phyloP scores from a whole-genome alignment of 2,888 invertebrate genomes.

The Mayetiola destructor region DNA sequence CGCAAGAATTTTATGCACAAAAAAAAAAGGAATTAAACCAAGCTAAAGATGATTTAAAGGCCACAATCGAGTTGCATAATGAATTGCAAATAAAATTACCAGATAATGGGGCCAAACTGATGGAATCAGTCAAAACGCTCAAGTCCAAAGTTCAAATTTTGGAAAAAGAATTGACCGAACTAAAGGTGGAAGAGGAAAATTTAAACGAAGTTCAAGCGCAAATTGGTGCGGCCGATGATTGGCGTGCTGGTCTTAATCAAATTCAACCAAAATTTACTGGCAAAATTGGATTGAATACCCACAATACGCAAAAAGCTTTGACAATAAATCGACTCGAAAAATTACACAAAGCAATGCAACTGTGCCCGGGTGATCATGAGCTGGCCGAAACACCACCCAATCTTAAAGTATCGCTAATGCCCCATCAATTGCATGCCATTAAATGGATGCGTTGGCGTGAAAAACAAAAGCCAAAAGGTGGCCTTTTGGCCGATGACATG shows the following conservation, averaged over 20 bases:
- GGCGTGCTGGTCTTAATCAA: background rate
- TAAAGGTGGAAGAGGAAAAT: background rate
- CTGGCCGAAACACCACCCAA: conserved; percentile 20
- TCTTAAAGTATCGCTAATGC: conserved; percentile 42
- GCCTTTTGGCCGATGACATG: conserved; percentile 59
- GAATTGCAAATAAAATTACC: conserved; percentile 37
- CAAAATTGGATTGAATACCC: conserved; percentile 47
- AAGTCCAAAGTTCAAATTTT: background rate
- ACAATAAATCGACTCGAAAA: conserved; percentile 55
- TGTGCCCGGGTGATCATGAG: conserved; percentile 47
- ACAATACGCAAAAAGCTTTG: conserved; percentile 49
- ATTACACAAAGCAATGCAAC: conserved; percentile 48
- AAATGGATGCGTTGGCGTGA: conserved; percentile 86
- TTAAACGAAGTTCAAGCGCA: background rate
- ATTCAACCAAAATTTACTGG: conserved; percentile 28
- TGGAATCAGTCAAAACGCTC: background rate
- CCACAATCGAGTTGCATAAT: conserved; percentile 26
- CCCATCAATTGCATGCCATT: conserved; percentile 72
- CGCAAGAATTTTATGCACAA: background rate
- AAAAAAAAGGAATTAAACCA: background rate
- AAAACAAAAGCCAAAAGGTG: conserved; percentile 67
- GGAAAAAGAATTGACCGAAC: background rate
- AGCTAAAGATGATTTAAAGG: conserved; percentile 30
- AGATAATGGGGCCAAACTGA: conserved; percentile 40
- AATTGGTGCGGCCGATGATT: background rate